Evolutionary conservation across 2,113 vertebrate species (phyloP).

Genomic region (Neotragus pygmaeus): DNA sequence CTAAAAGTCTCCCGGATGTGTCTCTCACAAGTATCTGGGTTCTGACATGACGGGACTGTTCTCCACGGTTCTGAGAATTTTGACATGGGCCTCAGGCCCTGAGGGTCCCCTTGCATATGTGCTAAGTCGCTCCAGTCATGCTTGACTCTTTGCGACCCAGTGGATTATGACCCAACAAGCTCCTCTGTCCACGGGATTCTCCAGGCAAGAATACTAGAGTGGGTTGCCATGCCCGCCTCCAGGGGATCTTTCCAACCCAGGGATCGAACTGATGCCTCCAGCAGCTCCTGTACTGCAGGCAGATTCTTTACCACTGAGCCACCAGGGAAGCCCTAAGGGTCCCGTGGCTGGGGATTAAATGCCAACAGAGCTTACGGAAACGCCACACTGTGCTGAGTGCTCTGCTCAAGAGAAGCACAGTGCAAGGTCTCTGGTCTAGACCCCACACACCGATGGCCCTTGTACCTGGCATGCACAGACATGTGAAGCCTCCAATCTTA

Average conservation of each 20-base stretch:
- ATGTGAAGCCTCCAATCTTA: slow-evolving; percentile 90
- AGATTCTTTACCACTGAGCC: not conserved
- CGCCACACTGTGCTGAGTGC: not conserved
- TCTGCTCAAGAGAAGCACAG: not conserved
- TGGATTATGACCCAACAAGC: not conserved
- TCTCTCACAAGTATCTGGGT: not conserved
- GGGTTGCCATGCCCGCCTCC: not conserved
- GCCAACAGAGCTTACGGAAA: not conserved
- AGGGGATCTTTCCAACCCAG: not conserved
- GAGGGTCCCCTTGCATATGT: not conserved
- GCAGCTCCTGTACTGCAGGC: not conserved
- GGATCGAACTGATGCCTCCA: not conserved
- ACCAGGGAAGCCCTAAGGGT: not conserved
- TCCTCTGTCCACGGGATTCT: not conserved
- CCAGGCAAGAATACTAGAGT: not conserved
- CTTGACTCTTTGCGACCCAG: not conserved
- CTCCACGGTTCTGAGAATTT: not conserved
- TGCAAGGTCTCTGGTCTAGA: not conserved
- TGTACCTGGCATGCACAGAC: slow-evolving; percentile 91
- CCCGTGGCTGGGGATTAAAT: not conserved
- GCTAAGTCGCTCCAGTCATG: not conserved
- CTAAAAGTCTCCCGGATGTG: not conserved
- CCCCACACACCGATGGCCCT: fast-evolving
- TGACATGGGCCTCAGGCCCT: not conserved
- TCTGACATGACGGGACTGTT: not conserved